Conservation (phyloP, 2,888 invertebrate species). For the Hypolimnas misippus region DNA sequence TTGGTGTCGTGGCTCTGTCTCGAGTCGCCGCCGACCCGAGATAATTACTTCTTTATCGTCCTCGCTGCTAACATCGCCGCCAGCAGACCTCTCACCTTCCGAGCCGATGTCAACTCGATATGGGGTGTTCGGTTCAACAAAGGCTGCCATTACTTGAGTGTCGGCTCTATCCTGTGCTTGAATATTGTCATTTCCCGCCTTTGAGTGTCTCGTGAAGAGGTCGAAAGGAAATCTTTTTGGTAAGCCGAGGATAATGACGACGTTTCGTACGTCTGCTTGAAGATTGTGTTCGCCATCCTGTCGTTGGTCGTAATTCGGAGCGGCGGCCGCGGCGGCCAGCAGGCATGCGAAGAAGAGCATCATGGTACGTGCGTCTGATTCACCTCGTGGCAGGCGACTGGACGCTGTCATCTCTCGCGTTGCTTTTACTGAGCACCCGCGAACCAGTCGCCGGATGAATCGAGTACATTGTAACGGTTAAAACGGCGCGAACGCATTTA, state of each 20-base stretch:
- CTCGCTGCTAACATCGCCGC: constrained; percentile 58
- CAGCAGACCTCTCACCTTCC: constrained; percentile 52
- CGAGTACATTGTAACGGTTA: constrained; percentile 80
- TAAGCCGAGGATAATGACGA: constrained; percentile 87
- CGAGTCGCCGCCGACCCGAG: constrained; percentile 60
- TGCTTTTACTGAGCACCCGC: constrained; percentile 69
- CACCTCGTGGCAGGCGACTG: constrained; percentile 64
- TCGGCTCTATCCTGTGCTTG: constrained; percentile 69
- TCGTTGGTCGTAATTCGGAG: constrained; percentile 86
- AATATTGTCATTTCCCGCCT: constrained; percentile 40
- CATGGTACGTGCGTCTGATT: constrained; percentile 67
- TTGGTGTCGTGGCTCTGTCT: constrained; percentile 52
- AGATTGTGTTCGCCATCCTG: constrained; percentile 91
- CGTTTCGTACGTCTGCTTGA: constrained; percentile 89
- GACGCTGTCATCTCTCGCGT: constrained; percentile 61
- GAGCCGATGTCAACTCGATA: constrained; percentile 87
- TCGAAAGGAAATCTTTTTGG: constrained; percentile 61
- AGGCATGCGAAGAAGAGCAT: constrained; percentile 57
- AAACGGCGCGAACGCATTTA: constrained; percentile 61
- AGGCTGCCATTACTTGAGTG: constrained; percentile 76
- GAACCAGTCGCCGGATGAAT: constrained; percentile 76
- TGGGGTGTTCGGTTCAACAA: constrained; percentile 87
- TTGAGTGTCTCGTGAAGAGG: constrained; percentile 49
- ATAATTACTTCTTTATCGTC: constrained; percentile 64
- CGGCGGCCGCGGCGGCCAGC: constrained; percentile 58